Conservation (phyloP, 2,113 vertebrate genomes). For the Percina caprodes region DNA sequence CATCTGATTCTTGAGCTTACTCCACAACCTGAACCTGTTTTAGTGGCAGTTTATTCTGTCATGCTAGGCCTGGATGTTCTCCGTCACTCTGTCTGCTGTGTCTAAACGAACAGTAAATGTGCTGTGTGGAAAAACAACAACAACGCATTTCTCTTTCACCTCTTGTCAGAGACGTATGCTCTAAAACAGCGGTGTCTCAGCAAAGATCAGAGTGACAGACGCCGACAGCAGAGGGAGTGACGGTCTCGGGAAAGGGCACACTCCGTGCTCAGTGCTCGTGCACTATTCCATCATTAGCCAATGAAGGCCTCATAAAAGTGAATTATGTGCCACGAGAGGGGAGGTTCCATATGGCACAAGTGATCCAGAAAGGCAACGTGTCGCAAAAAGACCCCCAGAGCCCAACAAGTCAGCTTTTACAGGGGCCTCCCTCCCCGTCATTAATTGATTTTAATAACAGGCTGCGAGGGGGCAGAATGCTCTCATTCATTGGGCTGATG, state of each 20-base stretch:
- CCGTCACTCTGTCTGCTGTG: slow-evolving; percentile 46
- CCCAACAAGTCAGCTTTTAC: slow-evolving; percentile 81
- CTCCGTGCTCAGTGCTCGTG: slow-evolving; percentile 72
- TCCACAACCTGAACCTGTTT: slow-evolving; percentile 19
- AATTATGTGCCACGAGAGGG: slow-evolving; percentile 81
- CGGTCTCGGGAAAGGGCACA: slow-evolving; percentile 69
- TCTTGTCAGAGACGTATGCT: slow-evolving; percentile 39
- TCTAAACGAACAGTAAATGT: slow-evolving; percentile 51
- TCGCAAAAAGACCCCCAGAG: slow-evolving; percentile 79
- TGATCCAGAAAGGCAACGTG: slow-evolving; percentile 84
- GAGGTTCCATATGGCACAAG: slow-evolving; percentile 84
- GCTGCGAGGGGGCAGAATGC: slow-evolving; percentile 81
- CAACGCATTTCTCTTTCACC: slow-evolving; percentile 31
- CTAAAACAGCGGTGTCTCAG: slow-evolving; percentile 51
- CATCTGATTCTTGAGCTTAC: slow-evolving; percentile 37
- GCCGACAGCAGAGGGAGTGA: slow-evolving; percentile 66
- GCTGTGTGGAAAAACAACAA: slow-evolving; percentile 6
- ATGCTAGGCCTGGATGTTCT: slow-evolving; percentile 44
- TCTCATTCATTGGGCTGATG: slow-evolving; percentile 81
- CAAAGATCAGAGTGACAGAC: slow-evolving; percentile 64
- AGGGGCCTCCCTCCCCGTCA: slow-evolving; percentile 75
- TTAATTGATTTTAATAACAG: slow-evolving; percentile 86
- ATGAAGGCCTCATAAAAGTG: slow-evolving; percentile 83
- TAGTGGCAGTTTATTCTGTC: slow-evolving; percentile 59
- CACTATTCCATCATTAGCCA: slow-evolving; percentile 84